Base-by-base conservation (phyloP, 53 echinoderm and acorn worm genomes). In the Crossaster papposus region DNA sequence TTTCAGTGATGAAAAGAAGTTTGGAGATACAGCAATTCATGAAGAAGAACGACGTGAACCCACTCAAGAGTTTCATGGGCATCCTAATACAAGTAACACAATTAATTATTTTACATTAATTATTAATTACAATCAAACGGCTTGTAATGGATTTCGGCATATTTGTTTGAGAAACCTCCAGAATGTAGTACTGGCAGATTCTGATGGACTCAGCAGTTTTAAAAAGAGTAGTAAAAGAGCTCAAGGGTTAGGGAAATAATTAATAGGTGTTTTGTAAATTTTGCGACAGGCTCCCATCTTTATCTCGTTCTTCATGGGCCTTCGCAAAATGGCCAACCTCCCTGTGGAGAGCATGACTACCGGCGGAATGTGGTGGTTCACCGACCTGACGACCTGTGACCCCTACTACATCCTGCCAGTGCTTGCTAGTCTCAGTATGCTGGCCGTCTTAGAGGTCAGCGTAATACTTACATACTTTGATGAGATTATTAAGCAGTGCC, bases 261-360 rank as follows among this genome's bases (percentile, higher is more conserved):
- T 38, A 4, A 2, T 38, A 38, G 7, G 7, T 38, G 2, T 44
- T 44, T 44, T 44, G 5, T 44, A 9, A 44, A 44, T 32, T 54
- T 23, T 31, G 14, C 10, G 24, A 70, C 93, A 97, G 96, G 99
- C 99, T 32, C 99, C 99, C 12, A 89, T 98, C 54, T 98, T 98
- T 74, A 96, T 98, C 63, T 98, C 98, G 22, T 99, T 99, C 90
- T 99, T 99, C 91, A 94, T 99, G 54, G 99, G 96, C 58, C 79
- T 99, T 32, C 91, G 99, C 31, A 75, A 88, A 30, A 99, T 99
- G 99, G 99, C 99, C 30, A 89, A 75, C 64, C 90, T 99, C 2
- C 99, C 99, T 1, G 99, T 99, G 23, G 96, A 93, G 73, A 99
- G 99, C 50, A 94, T 99, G 96, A 90, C 93, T 1, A 84, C 83